Base-by-base conservation (phyloP, 2,113 vertebrate genomes). In the Triplophysa tibetana region DNA sequence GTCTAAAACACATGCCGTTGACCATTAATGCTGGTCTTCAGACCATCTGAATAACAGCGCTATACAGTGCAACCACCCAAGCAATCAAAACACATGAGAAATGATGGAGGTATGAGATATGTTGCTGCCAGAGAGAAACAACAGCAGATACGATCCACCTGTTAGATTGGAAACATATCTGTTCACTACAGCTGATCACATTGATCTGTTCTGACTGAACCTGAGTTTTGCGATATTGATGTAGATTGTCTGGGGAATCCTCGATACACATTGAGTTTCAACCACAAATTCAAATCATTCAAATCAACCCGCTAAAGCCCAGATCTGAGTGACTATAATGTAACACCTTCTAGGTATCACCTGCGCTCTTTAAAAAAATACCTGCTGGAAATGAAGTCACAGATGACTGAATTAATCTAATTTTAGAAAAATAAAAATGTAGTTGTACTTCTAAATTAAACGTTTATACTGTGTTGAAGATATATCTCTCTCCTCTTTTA, bases 171-270 rank as follows among this genome's bases (percentile, higher is more conserved):
- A 63, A 75, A 63, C 43, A 63, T 75, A 69, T 26, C 43, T 26
- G 73, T 48, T 24, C 8, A n/a, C n/a, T 14, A n/a, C n/a, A 8
- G 3, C 13, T 23, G 38, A 62, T 23, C 56, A 61, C 26, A 75
- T 63, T 75, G 73, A 75, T 63, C 60, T 75, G 60, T 75, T 33
- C 60, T 75, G 73, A 14, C 60, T 50, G 41, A 63, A 43, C 8
- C 33, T 8, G 56, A 62, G 66, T 79, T 68, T 70, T 62, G 63
- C 21, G 43, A 21, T 62, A 62, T 21, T 61, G 67, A 70, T 43
- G 62, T 48, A 70, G n/a, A 50, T 45, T 58, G 48, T 58, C 26
- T 58, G 58, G 50, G 52, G 33, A 21, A 73, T 58, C 19, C 19
- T 72, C 70, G 29, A 75, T 1, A 64, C 16, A 14, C 13, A 24